A percentile compares a stretch with the other conserved stretches of the same genome.
Conservation (phyloP, 2,797 vertebrate species). For the Clarias laeviceps region DNA sequence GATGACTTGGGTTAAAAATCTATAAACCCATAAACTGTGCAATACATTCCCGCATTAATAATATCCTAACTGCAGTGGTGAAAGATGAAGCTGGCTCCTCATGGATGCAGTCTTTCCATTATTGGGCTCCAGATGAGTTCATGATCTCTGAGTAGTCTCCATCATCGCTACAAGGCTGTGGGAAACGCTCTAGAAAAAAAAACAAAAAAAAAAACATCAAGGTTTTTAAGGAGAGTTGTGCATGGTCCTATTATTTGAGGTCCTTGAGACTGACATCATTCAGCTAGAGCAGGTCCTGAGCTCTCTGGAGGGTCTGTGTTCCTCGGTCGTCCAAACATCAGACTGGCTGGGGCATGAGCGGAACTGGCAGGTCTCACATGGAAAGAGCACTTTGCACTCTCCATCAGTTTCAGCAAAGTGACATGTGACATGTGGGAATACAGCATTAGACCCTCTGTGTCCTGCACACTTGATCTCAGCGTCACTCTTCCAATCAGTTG, state of each 20-base stretch:
- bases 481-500: background rate
- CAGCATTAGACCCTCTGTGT: constrained; percentile 43
- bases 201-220: background rate
- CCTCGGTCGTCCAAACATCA: constrained; percentile 43
- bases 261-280: constrained; percentile 46
- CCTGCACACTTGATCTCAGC: constrained; percentile 13
- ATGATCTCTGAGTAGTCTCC: constrained; percentile 8
- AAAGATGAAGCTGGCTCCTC: constrained; percentile 3
- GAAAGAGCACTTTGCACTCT: constrained; percentile 44
- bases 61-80: constrained; percentile 1
- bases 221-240: constrained; percentile 18
- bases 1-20: constrained; percentile 12
- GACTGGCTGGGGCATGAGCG: constrained; percentile 38
- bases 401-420: constrained; percentile 42
- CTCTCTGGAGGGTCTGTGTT: constrained; percentile 32
- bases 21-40: background rate
- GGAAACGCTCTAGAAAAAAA: constrained; percentile 17
- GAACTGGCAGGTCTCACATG: constrained; percentile 52
- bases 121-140: constrained; percentile 16
- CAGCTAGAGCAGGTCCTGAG: constrained; percentile 28
- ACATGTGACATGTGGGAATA: constrained; percentile 53
- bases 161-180: constrained; percentile 24
- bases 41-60: background rate
- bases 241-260: constrained; percentile 47
- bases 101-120: constrained; percentile 1